These are phyloP conservation scores for Ericerus pela DNA, from an alignment of 1,140 invertebrate genomes.

Conservation along the genomic window DNA sequence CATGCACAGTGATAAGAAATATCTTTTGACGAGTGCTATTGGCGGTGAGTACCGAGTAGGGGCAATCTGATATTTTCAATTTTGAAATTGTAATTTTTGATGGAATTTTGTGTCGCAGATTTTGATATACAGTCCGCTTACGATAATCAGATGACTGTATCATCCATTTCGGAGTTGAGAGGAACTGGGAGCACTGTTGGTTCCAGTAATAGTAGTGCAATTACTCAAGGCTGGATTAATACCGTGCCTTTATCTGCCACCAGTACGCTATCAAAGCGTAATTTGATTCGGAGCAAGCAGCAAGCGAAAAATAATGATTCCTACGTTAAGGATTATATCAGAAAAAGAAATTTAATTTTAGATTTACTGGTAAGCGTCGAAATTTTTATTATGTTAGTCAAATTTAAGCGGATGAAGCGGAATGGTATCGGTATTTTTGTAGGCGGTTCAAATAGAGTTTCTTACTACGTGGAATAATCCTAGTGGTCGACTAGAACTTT, in stretches of 20 bases:
- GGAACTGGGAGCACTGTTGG: slow-evolving; percentile 14
- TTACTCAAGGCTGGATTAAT: slow-evolving; percentile 65
- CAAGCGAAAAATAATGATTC: slow-evolving; percentile 52
- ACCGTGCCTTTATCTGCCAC: slow-evolving; percentile 59
- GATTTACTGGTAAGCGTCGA: slow-evolving; percentile 50
- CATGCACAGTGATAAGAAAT: slow-evolving; percentile 94
- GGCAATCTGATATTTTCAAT: not conserved
- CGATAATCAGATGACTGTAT: slow-evolving; percentile 19
- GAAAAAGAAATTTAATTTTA: slow-evolving; percentile 86
- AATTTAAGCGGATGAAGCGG: not conserved
- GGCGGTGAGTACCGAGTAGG: slow-evolving; percentile 32
- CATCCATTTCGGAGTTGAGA: slow-evolving; percentile 16
- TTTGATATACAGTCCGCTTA: slow-evolving; percentile 29
- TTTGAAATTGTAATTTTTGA: not conserved
- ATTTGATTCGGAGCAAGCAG: slow-evolving; percentile 42
- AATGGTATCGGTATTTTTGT: slow-evolving; percentile 15
- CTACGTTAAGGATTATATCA: slow-evolving; percentile 86
- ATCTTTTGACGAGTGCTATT: slow-evolving; percentile 64
- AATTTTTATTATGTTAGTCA: slow-evolving; percentile 5
- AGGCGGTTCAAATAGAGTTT: slow-evolving; percentile 86
- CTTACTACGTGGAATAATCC: slow-evolving; percentile 93
- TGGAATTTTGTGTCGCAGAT: slow-evolving; percentile 30
- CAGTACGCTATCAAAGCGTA: slow-evolving; percentile 53
- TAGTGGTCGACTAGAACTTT: slow-evolving; percentile 53
- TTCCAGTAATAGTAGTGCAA: slow-evolving; percentile 13